Evolutionary conservation across 2,113 vertebrate genomes (phyloP), one percentile per base, ranked within the genome.

Genomic region (Oncorhynchus nerka): DNA sequence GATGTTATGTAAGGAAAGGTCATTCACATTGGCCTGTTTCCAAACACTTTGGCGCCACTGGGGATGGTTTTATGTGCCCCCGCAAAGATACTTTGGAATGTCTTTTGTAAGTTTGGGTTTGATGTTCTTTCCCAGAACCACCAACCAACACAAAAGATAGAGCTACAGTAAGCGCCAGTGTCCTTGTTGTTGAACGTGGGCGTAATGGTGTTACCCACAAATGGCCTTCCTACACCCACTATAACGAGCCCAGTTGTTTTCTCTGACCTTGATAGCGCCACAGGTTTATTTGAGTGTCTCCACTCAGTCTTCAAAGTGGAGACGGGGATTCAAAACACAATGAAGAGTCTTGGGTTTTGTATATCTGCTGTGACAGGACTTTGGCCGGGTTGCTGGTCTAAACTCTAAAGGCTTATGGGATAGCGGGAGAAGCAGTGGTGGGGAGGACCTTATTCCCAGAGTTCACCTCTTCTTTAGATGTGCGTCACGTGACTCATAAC

Each of bases 171-270:
- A 83, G 88, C 76, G 74, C 39, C 72, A 74, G 15, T 16, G n/a
- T 79, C 66, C 68, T 66, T 85, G 85, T 80, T 75, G 74, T 77
- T 34, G 67, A 79, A 87, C 81, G 83, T 81, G 83, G 84, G 84
- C 34, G 73, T 48, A 75, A 68, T 78, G 69, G 75, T 49, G 15
- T 5, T 71, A 64, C 7, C 77, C 73, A 84, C 69, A 79, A 71
- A 65, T 39, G 75, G 80, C 51, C 64, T 73, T 72, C n/a, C 78
- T 72, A 78, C 59, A 81, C 68, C 80, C 59, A 78, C 75, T 79
- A 73, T 74, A 79, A 77, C 59, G 3, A 11, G 72, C 75, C 73
- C 20, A 5, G 20, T 22, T 16, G 7, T 8, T 62, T 3, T n/a
- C 59, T 62, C 74, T 84, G 68, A 74, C 84, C 76, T 74, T 74